These are phyloP conservation scores for Climacteris rufus DNA, from an alignment of 2,113 vertebrate species.

Conservation along the genomic window DNA sequence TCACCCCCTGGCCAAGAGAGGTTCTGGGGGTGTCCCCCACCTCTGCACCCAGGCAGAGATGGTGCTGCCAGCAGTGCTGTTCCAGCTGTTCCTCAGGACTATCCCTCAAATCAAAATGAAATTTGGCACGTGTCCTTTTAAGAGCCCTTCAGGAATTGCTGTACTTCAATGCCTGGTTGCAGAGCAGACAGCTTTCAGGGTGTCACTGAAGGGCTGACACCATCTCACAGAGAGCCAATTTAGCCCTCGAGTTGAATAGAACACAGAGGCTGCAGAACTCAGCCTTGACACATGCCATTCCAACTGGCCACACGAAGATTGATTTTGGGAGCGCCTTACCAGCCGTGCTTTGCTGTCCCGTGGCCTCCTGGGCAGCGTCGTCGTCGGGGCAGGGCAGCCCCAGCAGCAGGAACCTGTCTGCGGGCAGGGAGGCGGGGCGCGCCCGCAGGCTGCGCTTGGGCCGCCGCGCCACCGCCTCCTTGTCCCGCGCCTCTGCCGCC, in stretches of 20 bases:
- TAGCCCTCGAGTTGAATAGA: neutral
- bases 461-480: slow-evolving; percentile 63
- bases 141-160: neutral
- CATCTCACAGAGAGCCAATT: neutral
- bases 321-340: slow-evolving; percentile 73
- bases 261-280: neutral
- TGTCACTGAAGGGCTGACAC: neutral
- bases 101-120: neutral
- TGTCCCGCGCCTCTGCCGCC: slow-evolving; percentile 23
- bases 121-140: neutral
- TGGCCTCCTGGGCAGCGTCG: slow-evolving; percentile 36
- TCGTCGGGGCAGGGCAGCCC: slow-evolving; percentile 56
- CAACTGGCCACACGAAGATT: neutral
- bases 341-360: slow-evolving; percentile 58
- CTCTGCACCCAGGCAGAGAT: neutral
- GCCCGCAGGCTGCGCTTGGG: slow-evolving; percentile 72
- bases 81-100: neutral
- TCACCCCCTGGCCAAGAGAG: neutral
- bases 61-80: neutral
- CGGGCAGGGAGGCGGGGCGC: slow-evolving; percentile 89
- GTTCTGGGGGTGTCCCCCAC: neutral
- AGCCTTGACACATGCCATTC: neutral
- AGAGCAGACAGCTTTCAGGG: neutral
- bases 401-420: slow-evolving; percentile 84
- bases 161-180: neutral